Percentiles rank a stretch among this genome's conserved stretches.
Evolutionary conservation across 2,797 vertebrate genomes (phyloP).

Genomic region (Myotis planiceps): DNA sequence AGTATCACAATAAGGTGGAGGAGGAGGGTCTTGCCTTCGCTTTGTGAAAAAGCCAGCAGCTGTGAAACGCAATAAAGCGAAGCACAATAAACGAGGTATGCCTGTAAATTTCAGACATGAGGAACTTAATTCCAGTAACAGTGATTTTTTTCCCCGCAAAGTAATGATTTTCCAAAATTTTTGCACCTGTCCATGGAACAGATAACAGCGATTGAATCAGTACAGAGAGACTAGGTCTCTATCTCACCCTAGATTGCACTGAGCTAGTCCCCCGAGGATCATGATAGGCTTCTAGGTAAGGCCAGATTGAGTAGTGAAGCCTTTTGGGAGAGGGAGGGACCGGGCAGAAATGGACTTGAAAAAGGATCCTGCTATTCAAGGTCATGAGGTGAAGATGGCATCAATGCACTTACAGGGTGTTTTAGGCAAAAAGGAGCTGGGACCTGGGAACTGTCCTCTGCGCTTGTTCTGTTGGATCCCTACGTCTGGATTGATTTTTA

Average conservation of each 20-base stretch:
- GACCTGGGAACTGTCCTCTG: background rate
- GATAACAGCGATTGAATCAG: background rate
- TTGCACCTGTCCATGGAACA: background rate
- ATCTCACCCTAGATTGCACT: background rate
- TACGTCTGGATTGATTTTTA: constrained; percentile 50
- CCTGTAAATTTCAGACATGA: constrained; percentile 23
- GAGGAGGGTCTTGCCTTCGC: background rate
- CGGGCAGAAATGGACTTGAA: constrained; percentile 64
- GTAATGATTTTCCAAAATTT: constrained; percentile 41
- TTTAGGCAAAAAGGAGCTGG: background rate
- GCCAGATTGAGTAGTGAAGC: background rate
- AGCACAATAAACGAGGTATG: background rate
- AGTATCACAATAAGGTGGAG: background rate
- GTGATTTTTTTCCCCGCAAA: background rate
- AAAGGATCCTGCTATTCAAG: constrained; percentile 65
- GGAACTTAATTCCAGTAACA: constrained; percentile 45
- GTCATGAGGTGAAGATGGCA: constrained; percentile 50
- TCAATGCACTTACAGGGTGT: background rate
- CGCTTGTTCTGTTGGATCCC: constrained; percentile 15
- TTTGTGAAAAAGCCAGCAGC: background rate
- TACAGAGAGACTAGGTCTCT: background rate
- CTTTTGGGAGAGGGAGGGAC: background rate
- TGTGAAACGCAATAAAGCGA: background rate
- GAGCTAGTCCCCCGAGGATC: background rate
- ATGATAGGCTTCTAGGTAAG: background rate